Percentiles rank a stretch among this genome's conserved stretches.
Evolutionary conservation across 1,140 invertebrate genomes (phyloP).

Genomic region (Helicoverpa armigera): DNA sequence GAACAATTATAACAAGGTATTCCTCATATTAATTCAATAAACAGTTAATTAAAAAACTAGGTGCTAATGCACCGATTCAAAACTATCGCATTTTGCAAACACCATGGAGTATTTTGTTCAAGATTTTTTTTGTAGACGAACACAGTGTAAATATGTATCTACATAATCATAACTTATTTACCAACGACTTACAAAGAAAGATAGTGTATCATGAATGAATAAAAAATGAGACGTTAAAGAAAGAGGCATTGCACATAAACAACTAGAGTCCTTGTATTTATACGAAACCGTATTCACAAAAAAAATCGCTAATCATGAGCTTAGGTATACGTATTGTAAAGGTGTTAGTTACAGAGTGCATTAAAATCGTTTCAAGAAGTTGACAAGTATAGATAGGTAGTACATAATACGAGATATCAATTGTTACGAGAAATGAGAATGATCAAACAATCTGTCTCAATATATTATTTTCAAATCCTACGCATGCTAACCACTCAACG

Average conservation of each 20-base stretch:
- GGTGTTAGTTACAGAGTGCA: no score
- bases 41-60: background rate
- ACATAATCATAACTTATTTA: background rate
- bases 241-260: slow-evolving; percentile 2
- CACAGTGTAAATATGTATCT: background rate
- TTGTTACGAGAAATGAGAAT: no score
- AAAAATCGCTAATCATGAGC: background rate
- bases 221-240: background rate
- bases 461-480: no score
- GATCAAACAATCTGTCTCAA: no score
- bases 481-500: no score
- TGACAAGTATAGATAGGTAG: no score
- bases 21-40: background rate
- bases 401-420: no score
- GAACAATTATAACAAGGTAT: slow-evolving; percentile 11
- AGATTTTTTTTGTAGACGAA: background rate
- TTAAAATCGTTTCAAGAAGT: no score
- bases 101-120: background rate
- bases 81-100: background rate
- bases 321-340: no score
- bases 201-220: slow-evolving; percentile 5
- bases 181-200: background rate
- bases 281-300: background rate
- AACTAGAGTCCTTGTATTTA: background rate
- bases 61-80: background rate